Percentiles rank a stretch among this genome's conserved stretches.
Evolutionary conservation across 1,140 invertebrate genomes (phyloP).

Genomic region (Pachypsylla venusta): DNA sequence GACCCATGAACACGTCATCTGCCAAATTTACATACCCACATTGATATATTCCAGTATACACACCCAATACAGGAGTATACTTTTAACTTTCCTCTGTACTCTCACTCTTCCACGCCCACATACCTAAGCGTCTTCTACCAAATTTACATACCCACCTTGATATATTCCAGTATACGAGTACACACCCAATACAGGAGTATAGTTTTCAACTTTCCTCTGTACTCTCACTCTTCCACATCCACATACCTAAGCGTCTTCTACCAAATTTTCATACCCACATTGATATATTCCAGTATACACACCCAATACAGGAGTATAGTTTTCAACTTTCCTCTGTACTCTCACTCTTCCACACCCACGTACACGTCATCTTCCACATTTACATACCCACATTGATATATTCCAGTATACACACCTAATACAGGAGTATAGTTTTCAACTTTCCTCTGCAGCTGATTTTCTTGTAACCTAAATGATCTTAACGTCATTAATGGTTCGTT

Average conservation of each 20-base stretch:
- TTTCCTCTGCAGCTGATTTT: background rate
- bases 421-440: background rate
- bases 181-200: background rate
- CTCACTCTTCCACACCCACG: background rate
- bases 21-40: background rate
- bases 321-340: background rate
- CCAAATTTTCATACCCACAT: background rate
- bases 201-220: background rate
- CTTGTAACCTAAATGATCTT: background rate
- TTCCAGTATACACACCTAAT: background rate
- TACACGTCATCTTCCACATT: slow-evolving; percentile 2
- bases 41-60: background rate
- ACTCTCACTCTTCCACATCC: too few relatives aligned
- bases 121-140: background rate
- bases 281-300: background rate
- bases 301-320: background rate
- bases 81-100: background rate
- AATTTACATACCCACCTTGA: background rate
- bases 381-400: background rate
- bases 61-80: background rate
- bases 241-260: background rate
- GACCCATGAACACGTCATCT: background rate
- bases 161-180: background rate
- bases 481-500: background rate
- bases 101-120: too few relatives aligned